These are phyloP conservation scores for Epinephelus malabaricus DNA, from an alignment of 2,797 vertebrate species.

Conservation along the genomic window DNA sequence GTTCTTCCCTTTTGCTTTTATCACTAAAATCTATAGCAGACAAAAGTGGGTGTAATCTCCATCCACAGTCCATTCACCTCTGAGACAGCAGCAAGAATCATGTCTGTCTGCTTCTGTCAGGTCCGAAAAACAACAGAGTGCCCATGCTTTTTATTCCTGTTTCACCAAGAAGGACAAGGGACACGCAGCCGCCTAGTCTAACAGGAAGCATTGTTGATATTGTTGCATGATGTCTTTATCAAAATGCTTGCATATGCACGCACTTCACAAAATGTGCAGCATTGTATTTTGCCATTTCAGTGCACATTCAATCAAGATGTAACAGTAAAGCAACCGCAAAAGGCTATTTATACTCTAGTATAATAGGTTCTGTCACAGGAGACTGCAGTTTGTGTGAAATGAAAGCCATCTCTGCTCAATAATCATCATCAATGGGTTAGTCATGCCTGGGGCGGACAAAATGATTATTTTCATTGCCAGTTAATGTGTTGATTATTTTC, in stretches of 20 bases:
- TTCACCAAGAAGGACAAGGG: not conserved
- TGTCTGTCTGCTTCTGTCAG: constrained; percentile 18
- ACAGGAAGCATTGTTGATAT: not conserved
- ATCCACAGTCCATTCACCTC: constrained; percentile 38
- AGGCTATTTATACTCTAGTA: not conserved
- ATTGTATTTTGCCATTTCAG: not conserved
- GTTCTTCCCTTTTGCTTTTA: constrained; percentile 37
- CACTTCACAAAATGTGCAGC: not conserved
- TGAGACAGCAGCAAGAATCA: constrained; percentile 39
- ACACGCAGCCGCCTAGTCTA: not conserved
- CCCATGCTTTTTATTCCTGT: not conserved
- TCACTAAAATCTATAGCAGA: constrained; percentile 47
- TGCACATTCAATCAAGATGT: not conserved
- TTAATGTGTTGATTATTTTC: too few relatives aligned
- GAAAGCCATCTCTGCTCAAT: not conserved
- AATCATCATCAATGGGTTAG: not conserved
- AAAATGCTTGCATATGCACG: not conserved
- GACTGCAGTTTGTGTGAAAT: not conserved
- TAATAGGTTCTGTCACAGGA: constrained; percentile 4
- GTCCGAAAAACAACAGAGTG: constrained; percentile 3
- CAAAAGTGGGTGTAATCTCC: constrained; percentile 44
- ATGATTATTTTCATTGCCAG: too few relatives aligned
- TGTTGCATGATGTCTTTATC: not conserved
- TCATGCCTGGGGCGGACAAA: too few relatives aligned
- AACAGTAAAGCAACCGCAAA: not conserved